Evolutionary conservation across 2,888 invertebrate species (phyloP).

Genomic region (Leptinotarsa rubiginosa): DNA sequence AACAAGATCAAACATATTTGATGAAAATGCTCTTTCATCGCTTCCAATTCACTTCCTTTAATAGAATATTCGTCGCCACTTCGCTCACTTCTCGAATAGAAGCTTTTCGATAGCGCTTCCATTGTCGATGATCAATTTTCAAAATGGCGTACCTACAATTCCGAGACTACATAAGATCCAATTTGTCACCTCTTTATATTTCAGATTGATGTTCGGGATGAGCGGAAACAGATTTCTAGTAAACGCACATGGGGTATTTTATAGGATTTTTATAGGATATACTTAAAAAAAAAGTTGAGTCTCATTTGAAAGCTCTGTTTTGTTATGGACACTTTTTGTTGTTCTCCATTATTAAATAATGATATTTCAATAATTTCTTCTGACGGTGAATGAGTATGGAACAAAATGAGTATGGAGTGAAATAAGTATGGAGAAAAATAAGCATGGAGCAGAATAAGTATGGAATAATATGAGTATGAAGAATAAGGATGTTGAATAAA

Average conservation of each 20-base stretch:
- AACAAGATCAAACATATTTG: slow-evolving; percentile 60
- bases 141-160: slow-evolving; percentile 57
- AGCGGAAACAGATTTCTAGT: slow-evolving; percentile 11
- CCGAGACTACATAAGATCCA: slow-evolving; percentile 56
- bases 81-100: slow-evolving; percentile 49
- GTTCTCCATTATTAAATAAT: too few species aligned
- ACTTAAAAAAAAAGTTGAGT: too few species aligned
- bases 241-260: slow-evolving; percentile 3
- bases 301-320: too few species aligned
- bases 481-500: too few species aligned
- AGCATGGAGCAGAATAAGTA: too few species aligned
- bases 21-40: slow-evolving; percentile 61
- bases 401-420: too few species aligned
- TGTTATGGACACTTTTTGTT: too few species aligned
- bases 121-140: slow-evolving; percentile 58
- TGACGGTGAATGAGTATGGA: too few species aligned
- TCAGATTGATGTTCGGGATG: slow-evolving; percentile 40
- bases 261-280: too few species aligned
- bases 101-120: slow-evolving; percentile 50
- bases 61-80: slow-evolving; percentile 63
- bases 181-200: slow-evolving; percentile 55
- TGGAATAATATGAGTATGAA: too few species aligned
- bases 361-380: too few species aligned
- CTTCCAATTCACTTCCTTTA: slow-evolving; percentile 61
- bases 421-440: too few species aligned